These are phyloP conservation scores for Heliconius sara DNA, from an alignment of 2,888 invertebrate species.

Conservation along the genomic window DNA sequence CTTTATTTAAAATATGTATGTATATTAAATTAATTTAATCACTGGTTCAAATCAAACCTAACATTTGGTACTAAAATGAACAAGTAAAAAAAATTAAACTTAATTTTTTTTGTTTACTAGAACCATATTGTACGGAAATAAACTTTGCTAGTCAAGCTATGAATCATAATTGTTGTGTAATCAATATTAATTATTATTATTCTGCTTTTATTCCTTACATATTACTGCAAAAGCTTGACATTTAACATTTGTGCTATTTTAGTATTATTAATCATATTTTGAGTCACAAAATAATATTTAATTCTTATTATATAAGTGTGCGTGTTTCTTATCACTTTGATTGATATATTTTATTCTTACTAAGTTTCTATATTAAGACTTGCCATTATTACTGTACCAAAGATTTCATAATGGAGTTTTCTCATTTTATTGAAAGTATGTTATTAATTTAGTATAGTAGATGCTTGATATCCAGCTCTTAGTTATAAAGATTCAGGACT, in stretches of 20 bases:
- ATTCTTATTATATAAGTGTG: conserved; percentile 1
- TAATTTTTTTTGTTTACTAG: not conserved
- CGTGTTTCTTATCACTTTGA: not conserved
- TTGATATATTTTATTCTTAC: not conserved
- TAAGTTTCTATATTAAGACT: not conserved
- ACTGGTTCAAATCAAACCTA: not conserved
- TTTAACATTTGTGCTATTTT: not conserved
- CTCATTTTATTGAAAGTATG: not conserved
- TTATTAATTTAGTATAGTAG: too few species aligned
- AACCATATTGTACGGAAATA: not conserved
- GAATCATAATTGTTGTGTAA: not conserved
- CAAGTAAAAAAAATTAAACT: not conserved
- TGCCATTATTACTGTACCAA: conserved; percentile 1
- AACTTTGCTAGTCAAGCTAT: conserved; percentile 17
- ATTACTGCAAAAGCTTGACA: conserved; percentile 6
- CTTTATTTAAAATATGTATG: not conserved
- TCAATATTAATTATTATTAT: conserved; percentile 7
- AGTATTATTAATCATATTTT: not conserved
- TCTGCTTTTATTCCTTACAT: conserved; percentile 9
- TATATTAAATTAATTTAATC: not conserved
- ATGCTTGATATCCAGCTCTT: too few species aligned
- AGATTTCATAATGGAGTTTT: not conserved
- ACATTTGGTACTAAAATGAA: conserved; percentile 2
- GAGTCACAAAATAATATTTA: not conserved
- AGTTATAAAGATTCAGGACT: too few species aligned